Base-by-base conservation (phyloP, 2,113 vertebrate genomes). In the Salvelinus sp. region DNA sequence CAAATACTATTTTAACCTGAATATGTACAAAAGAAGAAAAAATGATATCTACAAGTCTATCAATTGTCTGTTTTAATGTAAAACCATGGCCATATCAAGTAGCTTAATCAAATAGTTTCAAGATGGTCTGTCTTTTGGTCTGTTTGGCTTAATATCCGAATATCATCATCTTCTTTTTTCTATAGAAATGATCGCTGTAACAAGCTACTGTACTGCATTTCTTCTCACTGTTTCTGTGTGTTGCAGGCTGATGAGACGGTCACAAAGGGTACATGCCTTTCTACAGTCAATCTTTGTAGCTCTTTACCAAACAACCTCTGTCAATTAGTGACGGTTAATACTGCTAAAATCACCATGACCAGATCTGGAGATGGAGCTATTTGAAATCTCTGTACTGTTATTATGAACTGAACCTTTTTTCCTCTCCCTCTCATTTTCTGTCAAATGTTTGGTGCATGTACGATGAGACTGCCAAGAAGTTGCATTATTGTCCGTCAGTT, bases 261-360 rank as follows among this genome's bases (percentile, higher is more conserved):
- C 85, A 89, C 92, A 90, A 20, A 92, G 93, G 92, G 90, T 92
- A 89, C 91, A 94, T 93, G 94, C 93, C 93, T 95, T 94, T 92
- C 93, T 93, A 93, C 76, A 73, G 62, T 81, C 83, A 91, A 92
- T 95, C 92, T 86, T 92, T 91, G 91, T 93, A 83, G 95, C 93
- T 93, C 94, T 95, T 94, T 94, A 96, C 94, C 95, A 95, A 96
- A 85, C 95, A 92, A 92, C 79, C 89, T 86, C 87, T 91, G 38
- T 71, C 47, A 60, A 86, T 91, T 88, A 94, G 90, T 91, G 90
- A 90, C 93, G 89, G 91, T 93, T 93, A 88, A 87, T 74, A 65
- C 83, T 92, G 89, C 92, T 90, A 92, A 93, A 85, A 92, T 92
- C 88, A 86, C 90, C 93, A 90, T 76, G 91, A 91, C 93, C 90